Conservation (phyloP, 2,113 vertebrate species). For the Hydrochoerus hydrochaeris region DNA sequence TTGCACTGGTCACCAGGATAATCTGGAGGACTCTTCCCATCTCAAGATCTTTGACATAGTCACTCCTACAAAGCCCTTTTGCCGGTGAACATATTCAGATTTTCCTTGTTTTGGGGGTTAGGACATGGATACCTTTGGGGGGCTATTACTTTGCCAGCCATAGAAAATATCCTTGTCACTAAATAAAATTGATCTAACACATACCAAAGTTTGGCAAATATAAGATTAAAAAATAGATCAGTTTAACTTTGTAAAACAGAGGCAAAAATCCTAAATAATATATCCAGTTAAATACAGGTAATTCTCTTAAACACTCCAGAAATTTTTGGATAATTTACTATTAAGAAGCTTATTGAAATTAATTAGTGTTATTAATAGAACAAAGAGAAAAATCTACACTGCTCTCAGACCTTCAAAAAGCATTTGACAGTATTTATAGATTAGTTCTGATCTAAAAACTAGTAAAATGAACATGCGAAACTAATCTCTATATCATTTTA, state of each 20-base stretch:
- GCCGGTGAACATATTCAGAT: background rate
- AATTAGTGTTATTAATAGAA: background rate
- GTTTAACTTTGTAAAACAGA: background rate
- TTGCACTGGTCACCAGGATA: background rate
- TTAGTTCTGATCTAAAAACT: background rate
- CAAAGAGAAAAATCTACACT: background rate
- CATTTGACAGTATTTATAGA: background rate
- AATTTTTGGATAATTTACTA: background rate
- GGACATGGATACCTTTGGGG: background rate
- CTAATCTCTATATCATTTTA: background rate
- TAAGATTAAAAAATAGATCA: background rate
- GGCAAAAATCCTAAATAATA: background rate
- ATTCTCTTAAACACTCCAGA: background rate
- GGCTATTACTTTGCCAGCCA: background rate
- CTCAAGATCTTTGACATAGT: background rate
- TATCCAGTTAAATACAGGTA: background rate
- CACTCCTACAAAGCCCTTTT: background rate
- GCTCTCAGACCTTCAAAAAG: background rate
- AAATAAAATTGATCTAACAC: background rate
- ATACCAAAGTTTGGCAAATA: background rate
- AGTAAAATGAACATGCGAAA: background rate
- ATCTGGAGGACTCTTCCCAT: background rate
- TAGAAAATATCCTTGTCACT: background rate
- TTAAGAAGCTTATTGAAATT: background rate
- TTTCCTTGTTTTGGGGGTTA: background rate